phyloP scores from a whole-genome alignment of 2,888 invertebrate genomes.

The Serrognathus titanus region DNA sequence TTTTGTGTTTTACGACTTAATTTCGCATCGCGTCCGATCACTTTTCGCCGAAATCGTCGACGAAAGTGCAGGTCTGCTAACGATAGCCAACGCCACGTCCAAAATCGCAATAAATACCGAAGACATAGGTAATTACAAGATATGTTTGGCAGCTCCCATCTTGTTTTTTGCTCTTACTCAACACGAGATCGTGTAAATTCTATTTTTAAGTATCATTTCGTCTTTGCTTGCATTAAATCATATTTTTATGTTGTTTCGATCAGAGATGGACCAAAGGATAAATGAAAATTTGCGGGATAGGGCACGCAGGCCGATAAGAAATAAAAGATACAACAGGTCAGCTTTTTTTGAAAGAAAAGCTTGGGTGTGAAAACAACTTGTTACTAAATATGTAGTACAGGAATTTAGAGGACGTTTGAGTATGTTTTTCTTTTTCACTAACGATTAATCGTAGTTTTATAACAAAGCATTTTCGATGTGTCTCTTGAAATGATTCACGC shows the following conservation, averaged over 20 bases:
- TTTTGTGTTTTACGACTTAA: slow-evolving; percentile 6
- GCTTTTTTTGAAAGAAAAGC: slow-evolving; percentile 27
- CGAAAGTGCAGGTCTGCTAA: not conserved
- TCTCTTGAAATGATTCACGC: too few species aligned
- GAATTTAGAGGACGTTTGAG: not conserved
- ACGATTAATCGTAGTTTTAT: not conserved
- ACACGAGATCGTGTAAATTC: slow-evolving; percentile 41
- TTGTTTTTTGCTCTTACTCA: slow-evolving; percentile 49
- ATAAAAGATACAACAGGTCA: slow-evolving; percentile 70
- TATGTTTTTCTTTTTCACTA: not conserved
- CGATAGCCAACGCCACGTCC: not conserved
- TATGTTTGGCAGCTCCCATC: slow-evolving; percentile 29
- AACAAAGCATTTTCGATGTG: not conserved
- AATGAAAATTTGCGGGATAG: slow-evolving; percentile 49
- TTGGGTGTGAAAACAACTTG: slow-evolving; percentile 2
- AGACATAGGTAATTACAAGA: slow-evolving; percentile 25
- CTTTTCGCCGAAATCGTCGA: slow-evolving; percentile 9
- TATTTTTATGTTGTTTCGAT: slow-evolving; percentile 40
- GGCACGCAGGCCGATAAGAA: slow-evolving; percentile 63
- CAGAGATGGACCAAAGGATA: slow-evolving; percentile 44
- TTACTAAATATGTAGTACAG: not conserved
- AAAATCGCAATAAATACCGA: not conserved
- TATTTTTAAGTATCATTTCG: slow-evolving; percentile 45
- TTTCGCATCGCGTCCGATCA: not conserved
- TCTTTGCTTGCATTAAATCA: slow-evolving; percentile 30